A percentile compares a stretch with the other conserved stretches of the same genome.
These are phyloP conservation scores for Myripristis jacobus DNA, from an alignment of 2,797 vertebrate genomes.

Conservation along the genomic window DNA sequence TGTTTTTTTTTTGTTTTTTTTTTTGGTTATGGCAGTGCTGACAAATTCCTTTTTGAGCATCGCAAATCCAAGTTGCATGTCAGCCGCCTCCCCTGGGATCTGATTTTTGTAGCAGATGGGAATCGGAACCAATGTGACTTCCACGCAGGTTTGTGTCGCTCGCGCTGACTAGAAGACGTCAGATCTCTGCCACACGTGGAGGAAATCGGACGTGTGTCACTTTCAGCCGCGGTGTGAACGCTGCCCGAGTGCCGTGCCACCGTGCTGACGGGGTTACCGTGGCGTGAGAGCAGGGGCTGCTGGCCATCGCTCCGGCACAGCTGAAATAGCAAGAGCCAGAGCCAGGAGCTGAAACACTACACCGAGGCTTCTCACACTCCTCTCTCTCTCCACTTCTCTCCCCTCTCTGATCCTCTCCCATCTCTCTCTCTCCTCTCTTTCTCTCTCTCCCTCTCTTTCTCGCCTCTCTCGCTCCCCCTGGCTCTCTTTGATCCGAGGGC, in stretches of 20 bases:
- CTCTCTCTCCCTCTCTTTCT: conserved; percentile 27
- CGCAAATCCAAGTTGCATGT: conserved; percentile 4
- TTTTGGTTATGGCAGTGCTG: not conserved
- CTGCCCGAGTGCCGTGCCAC: conserved; percentile 46
- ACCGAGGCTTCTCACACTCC: conserved; percentile 60
- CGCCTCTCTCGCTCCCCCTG: conserved; percentile 24
- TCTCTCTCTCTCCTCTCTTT: conserved; percentile 39
- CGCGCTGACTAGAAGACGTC: conserved; percentile 3
- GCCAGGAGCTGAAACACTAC: conserved; percentile 80
- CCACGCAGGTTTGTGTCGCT: not conserved
- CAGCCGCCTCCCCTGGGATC: too few relatives aligned
- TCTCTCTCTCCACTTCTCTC: conserved; percentile 23
- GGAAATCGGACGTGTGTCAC: not conserved
- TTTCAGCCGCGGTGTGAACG: conserved; percentile 37
- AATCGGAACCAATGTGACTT: conserved; percentile 9
- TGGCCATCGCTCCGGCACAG: conserved; percentile 78
- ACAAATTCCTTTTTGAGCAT: conserved; percentile 5
- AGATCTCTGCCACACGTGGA: conserved; percentile 16
- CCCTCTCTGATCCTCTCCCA: conserved; percentile 29
- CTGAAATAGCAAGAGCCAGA: conserved; percentile 82
- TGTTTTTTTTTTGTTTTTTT: too few relatives aligned
- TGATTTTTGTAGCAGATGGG: conserved; percentile 10
- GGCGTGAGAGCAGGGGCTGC: conserved; percentile 81
- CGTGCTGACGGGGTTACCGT: conserved; percentile 73
- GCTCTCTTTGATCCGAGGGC: conserved; percentile 61